Evolutionary conservation across 2,797 vertebrate genomes (phyloP).

Genomic region (Acipenser ruthenus): DNA sequence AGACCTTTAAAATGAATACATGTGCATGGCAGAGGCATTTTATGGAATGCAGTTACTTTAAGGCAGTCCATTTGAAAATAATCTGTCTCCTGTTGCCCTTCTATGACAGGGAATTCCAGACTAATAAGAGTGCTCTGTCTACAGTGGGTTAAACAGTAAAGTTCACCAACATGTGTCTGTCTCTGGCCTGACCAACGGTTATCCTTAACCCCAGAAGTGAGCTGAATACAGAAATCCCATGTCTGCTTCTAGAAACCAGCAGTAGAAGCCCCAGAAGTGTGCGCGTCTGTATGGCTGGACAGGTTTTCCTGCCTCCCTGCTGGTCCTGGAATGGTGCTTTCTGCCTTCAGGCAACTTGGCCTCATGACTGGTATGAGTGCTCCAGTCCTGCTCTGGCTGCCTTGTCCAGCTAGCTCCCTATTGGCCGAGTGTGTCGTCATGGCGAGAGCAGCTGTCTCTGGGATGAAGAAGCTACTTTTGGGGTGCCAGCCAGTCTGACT

Average conservation of each 20-base stretch:
- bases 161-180: no score
- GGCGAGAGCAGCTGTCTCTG: constrained; percentile 76
- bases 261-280: constrained; percentile 1
- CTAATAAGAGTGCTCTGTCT: no score
- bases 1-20: no score
- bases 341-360: constrained; percentile 61
- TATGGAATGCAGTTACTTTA: no score
- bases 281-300: constrained; percentile 34
- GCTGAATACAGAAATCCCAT: no score
- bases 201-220: no score
- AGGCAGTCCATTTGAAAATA: no score
- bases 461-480: constrained; percentile 72
- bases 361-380: constrained; percentile 33
- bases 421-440: constrained; percentile 60
- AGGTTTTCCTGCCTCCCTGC: constrained; percentile 35
- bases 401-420: constrained; percentile 35
- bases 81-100: no score
- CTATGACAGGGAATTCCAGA: no score
- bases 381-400: constrained; percentile 28
- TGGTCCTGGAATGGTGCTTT: constrained; percentile 67
- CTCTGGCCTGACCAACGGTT: no score
- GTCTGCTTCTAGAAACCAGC: neutral
- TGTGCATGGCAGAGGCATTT: no score
- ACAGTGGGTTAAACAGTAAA: no score
- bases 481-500: constrained; percentile 86